phyloP scores from a whole-genome alignment of 2,797 vertebrate species.

The Rallus crepitans region DNA sequence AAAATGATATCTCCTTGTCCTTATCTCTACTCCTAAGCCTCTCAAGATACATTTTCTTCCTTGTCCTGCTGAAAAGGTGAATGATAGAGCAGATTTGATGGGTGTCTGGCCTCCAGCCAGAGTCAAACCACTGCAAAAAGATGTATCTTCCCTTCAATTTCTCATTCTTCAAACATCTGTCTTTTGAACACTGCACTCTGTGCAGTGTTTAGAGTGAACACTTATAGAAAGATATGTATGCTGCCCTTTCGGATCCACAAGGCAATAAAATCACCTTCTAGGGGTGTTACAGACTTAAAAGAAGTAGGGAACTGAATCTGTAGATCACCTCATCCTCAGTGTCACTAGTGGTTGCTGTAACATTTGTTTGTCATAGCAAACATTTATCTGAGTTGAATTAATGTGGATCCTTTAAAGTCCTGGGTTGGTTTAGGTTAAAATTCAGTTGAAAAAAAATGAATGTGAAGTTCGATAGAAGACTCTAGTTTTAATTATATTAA shows the following conservation, averaged over 20 bases:
- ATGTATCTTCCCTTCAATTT: neutral
- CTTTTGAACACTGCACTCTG: neutral
- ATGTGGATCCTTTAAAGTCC: neutral
- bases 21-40: too few species aligned
- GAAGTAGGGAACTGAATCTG: neutral
- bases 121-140: too few species aligned
- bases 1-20: too few species aligned
- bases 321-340: neutral
- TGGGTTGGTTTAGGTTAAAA: neutral
- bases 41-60: too few species aligned
- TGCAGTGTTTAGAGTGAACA: neutral
- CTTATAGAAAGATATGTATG: neutral
- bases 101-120: too few species aligned
- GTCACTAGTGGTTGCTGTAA: neutral
- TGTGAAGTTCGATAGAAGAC: neutral
- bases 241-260: neutral
- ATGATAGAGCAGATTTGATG: too few species aligned
- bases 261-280: neutral
- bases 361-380: neutral
- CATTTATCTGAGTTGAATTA: neutral
- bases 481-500: neutral
- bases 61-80: too few species aligned
- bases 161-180: neutral
- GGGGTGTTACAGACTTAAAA: accelerated
- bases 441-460: neutral